Conservation (phyloP, 2,113 vertebrate species). For the Bos javanicus region DNA sequence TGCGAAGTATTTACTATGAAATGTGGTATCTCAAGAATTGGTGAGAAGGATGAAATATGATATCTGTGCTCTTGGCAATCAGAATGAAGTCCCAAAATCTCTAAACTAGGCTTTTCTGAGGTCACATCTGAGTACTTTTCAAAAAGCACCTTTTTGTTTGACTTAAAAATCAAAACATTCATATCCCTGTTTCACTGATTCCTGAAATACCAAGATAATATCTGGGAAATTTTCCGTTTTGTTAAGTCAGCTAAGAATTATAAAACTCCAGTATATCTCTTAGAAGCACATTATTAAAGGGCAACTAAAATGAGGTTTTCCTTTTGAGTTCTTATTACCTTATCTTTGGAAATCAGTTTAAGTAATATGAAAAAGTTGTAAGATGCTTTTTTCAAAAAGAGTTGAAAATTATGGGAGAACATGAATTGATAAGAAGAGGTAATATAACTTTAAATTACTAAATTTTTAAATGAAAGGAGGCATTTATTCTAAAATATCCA, state of each 20-base stretch:
- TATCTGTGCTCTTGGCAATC: background rate
- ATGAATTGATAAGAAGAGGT: conserved; percentile 9
- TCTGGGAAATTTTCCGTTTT: background rate
- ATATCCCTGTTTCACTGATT: background rate
- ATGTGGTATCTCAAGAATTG: background rate
- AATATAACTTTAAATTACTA: conserved; percentile 54
- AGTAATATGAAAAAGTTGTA: conserved; percentile 21
- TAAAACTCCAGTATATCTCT: background rate
- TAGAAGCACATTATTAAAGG: conserved; percentile 28
- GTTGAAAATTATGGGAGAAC: background rate
- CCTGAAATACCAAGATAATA: conserved; percentile 2
- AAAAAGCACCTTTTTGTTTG: background rate
- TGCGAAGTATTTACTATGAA: background rate
- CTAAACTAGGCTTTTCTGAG: background rate
- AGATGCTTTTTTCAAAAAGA: background rate
- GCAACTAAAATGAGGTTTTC: conserved; percentile 7
- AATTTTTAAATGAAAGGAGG: conserved; percentile 30
- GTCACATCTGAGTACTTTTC: background rate
- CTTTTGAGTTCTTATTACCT: background rate
- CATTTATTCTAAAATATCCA: conserved; percentile 59
- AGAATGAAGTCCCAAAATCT: background rate
- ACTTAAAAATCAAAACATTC: background rate
- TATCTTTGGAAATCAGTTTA: conserved; percentile 4
- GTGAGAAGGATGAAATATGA: background rate
- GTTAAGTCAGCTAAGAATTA: background rate